These are phyloP conservation scores for Drosophila malerkotliana DNA, from an alignment of 1,140 invertebrate species.

Conservation along the genomic window DNA sequence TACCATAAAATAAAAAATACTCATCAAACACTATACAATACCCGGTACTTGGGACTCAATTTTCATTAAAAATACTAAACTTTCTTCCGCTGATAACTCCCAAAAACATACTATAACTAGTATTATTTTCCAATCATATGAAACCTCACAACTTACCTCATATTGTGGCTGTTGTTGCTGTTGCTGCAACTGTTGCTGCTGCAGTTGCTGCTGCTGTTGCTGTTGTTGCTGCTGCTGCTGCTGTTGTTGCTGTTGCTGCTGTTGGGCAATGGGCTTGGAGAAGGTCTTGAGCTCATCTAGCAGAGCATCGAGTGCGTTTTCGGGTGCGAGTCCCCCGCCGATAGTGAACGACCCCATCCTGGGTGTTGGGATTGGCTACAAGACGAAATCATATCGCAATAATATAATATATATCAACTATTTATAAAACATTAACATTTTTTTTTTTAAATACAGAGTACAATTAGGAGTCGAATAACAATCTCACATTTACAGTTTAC, in stretches of 20 bases:
- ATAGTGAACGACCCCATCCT: conserved; percentile 87
- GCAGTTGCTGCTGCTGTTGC: conserved; percentile 9
- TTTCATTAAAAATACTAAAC: too few relatives aligned
- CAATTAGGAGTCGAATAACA: conserved; percentile 20
- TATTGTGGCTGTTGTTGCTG: conserved; percentile 44
- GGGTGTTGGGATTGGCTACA: conserved; percentile 84
- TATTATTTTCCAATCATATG: too few relatives aligned
- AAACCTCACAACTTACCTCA: conserved; percentile 53
- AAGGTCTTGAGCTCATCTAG: conserved; percentile 96
- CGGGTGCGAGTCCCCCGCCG: conserved; percentile 89
- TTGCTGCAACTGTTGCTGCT: conserved; percentile 29
- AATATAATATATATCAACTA: conserved; percentile 45
- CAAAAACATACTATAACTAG: too few relatives aligned
- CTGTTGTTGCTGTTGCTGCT: conserved; percentile 64
- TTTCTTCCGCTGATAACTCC: too few relatives aligned
- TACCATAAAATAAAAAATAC: too few relatives aligned
- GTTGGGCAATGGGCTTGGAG: conserved; percentile 86
- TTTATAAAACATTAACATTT: neutral
- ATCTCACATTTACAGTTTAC: conserved; percentile 18
- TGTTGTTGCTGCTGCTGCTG: conserved; percentile 58
- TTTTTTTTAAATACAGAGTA: conserved; percentile 5
- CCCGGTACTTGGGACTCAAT: too few relatives aligned
- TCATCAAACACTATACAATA: too few relatives aligned
- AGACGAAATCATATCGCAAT: conserved; percentile 19
- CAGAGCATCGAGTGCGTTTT: conserved; percentile 97